Conservation (phyloP, 2,888 invertebrate genomes). For the Epirrhoe tristata region DNA sequence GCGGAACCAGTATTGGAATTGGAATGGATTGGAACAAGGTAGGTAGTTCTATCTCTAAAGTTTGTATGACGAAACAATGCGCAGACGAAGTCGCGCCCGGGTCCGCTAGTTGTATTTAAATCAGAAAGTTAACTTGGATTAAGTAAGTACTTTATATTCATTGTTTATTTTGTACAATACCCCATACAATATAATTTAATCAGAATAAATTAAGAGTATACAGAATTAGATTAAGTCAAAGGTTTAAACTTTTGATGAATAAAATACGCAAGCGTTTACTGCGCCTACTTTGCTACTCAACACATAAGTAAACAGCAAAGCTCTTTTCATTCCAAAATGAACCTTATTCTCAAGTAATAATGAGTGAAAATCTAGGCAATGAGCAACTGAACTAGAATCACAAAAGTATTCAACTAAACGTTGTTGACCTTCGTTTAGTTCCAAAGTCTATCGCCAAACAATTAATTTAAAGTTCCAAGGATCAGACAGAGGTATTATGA, state of each 20-base stretch:
- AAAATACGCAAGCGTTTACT: conserved; percentile 8
- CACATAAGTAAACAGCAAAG: background rate
- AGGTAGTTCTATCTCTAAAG: too few species aligned
- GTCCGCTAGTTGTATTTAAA: too few species aligned
- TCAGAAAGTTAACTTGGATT: background rate
- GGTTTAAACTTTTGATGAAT: conserved; percentile 10
- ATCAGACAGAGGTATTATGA: conserved; percentile 21
- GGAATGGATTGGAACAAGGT: too few species aligned
- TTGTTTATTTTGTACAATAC: conserved; percentile 2
- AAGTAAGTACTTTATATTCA: background rate
- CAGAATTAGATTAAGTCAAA: conserved; percentile 5
- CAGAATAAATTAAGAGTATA: background rate
- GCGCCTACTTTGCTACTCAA: background rate
- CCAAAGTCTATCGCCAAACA: conserved; percentile 18
- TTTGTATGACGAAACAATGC: too few species aligned
- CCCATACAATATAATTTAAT: background rate
- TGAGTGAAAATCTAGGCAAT: background rate
- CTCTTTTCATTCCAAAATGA: background rate
- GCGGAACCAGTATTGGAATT: too few species aligned
- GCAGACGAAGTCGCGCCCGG: too few species aligned
- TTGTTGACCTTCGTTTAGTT: conserved; percentile 32
- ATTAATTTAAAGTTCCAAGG: conserved; percentile 16
- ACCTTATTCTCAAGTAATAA: background rate
- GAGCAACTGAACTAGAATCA: conserved; percentile 1
- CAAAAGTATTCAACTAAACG: conserved; percentile 26